Percentiles rank a stretch among this genome's conserved stretches.
phyloP scores from a whole-genome alignment of 1,140 invertebrate genomes.

The Archivesica marissinica region DNA sequence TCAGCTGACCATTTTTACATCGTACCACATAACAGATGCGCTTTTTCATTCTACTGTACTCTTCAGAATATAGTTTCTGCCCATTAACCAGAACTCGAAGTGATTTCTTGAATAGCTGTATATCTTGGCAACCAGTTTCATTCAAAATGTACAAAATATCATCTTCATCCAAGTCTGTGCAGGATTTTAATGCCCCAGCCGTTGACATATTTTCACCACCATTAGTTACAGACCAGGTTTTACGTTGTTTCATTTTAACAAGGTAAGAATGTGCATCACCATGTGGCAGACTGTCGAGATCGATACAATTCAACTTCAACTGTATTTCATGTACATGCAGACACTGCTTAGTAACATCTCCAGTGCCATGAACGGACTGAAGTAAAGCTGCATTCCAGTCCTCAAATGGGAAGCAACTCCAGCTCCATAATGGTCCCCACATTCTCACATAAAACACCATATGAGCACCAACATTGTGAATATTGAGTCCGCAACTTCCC shows the following conservation, averaged over 20 bases:
- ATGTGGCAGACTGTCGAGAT: neutral
- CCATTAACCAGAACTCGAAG: conserved; percentile 24
- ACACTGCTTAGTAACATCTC: conserved; percentile 38
- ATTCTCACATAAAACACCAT: conserved; percentile 19
- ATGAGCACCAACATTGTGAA: conserved; percentile 41
- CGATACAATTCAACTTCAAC: neutral
- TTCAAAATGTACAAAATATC: neutral
- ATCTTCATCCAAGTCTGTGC: neutral
- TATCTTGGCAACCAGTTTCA: neutral
- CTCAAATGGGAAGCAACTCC: conserved; percentile 52
- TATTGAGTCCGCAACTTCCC: conserved; percentile 36
- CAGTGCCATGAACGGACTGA: conserved; percentile 5
- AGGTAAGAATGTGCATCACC: neutral
- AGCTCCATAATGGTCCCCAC: conserved; percentile 36
- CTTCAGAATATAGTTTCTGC: conserved; percentile 15
- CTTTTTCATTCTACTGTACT: conserved; percentile 14
- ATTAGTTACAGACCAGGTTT: neutral
- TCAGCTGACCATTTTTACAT: conserved; percentile 1
- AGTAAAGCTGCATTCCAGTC: conserved; percentile 31
- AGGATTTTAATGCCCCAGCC: conserved; percentile 13
- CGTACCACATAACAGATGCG: conserved; percentile 1
- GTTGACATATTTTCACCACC: neutral
- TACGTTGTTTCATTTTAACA: neutral
- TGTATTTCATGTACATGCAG: conserved; percentile 7
- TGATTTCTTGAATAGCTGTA: conserved; percentile 14